phyloP scores from a whole-genome alignment of 2,113 vertebrate species.

The Chascanopsetta lugubris region DNA sequence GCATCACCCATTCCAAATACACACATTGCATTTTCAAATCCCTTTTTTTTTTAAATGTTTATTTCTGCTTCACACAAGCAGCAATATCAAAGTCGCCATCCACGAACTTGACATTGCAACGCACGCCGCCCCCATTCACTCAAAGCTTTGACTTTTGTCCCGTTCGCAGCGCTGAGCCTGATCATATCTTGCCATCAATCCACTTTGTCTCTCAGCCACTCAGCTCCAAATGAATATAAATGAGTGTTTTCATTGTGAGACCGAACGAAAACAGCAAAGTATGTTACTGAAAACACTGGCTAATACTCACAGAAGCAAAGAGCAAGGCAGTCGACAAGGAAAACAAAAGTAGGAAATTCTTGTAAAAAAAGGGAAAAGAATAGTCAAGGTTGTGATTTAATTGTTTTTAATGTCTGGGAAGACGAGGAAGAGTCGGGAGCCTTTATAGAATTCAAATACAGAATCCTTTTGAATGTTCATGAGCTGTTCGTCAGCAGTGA shows the following conservation, averaged over 20 bases:
- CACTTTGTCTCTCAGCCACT: constrained; percentile 67
- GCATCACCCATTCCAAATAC: no score
- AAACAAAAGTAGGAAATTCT: constrained; percentile 72
- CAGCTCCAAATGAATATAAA: constrained; percentile 79
- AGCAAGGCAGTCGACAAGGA: constrained; percentile 63
- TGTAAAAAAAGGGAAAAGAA: constrained; percentile 39
- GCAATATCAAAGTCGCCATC: constrained; percentile 2
- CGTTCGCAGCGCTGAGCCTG: constrained; percentile 43
- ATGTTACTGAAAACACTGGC: constrained; percentile 76
- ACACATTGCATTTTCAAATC: no score
- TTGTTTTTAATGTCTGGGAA: constrained; percentile 54
- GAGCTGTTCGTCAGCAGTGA: constrained; percentile 20
- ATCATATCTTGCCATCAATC: constrained; percentile 67
- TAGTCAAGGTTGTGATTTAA: constrained; percentile 38
- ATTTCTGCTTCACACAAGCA: neutral
- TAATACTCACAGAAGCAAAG: constrained; percentile 66
- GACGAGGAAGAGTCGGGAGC: constrained; percentile 10
- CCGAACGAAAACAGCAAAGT: constrained; percentile 74
- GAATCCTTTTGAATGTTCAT: constrained; percentile 24
- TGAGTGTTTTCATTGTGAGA: constrained; percentile 81
- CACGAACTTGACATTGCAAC: constrained; percentile 24
- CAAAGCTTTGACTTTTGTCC: constrained; percentile 41
- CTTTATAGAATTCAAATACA: constrained; percentile 17
- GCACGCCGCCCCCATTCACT: constrained; percentile 22
- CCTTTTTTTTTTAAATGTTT: neutral